Percentiles rank a stretch among this genome's conserved stretches.
These are phyloP conservation scores for Salmo trutta DNA, from an alignment of 2,797 vertebrate species.

Conservation along the genomic window DNA sequence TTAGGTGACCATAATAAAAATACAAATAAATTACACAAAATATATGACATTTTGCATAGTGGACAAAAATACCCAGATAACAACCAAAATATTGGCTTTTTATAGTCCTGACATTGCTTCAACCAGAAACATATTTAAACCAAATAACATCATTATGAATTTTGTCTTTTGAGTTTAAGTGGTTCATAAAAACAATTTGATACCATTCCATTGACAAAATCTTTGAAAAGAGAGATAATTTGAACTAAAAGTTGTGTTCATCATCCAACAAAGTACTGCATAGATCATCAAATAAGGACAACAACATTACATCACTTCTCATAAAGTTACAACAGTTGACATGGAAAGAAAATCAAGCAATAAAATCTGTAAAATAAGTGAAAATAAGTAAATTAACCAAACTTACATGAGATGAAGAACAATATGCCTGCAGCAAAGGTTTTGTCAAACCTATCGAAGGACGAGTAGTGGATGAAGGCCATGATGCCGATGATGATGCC, in stretches of 20 bases:
- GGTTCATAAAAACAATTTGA: not conserved
- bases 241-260: not conserved
- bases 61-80: too few species aligned
- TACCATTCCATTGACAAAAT: not conserved
- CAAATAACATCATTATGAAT: too few species aligned
- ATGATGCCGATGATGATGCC: conserved; percentile 81
- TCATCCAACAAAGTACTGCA: not conserved
- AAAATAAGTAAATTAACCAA: not conserved
- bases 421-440: conserved; percentile 68
- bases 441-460: conserved; percentile 69
- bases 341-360: not conserved
- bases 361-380: not conserved
- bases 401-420: conserved; percentile 82
- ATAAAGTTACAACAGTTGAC: not conserved
- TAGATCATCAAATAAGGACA: not conserved
- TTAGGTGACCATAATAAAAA: too few species aligned
- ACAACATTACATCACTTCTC: not conserved
- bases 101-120: too few species aligned
- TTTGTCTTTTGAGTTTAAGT: too few species aligned
- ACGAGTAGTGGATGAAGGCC: conserved; percentile 83
- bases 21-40: too few species aligned
- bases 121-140: too few species aligned
- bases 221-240: not conserved
- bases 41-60: too few species aligned
- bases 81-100: too few species aligned